A percentile compares a stretch with the other conserved stretches of the same genome.
phyloP scores from a whole-genome alignment of 2,113 vertebrate species.

The Chloropsis cyanopogon region DNA sequence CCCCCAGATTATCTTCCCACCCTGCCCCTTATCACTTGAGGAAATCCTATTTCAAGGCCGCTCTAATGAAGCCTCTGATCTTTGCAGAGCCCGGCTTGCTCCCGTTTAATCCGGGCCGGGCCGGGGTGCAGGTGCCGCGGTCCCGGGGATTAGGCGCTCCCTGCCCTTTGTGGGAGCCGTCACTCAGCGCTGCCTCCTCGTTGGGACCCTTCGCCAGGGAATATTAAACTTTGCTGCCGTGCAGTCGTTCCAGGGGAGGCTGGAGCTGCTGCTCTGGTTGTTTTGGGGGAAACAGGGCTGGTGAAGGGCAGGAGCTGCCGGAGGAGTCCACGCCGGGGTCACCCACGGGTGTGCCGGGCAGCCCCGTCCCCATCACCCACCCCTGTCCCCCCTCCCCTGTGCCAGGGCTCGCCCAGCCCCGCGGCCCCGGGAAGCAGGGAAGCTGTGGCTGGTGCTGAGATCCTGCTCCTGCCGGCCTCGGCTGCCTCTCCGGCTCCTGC shows the following conservation, averaged over 20 bases:
- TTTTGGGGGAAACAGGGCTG: background rate
- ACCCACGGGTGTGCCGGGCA: background rate
- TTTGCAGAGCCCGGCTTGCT: background rate
- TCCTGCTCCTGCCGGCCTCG: background rate
- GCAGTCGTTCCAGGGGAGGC: background rate
- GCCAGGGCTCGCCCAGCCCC: background rate
- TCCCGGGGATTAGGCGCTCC: background rate
- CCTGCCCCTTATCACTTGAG: background rate
- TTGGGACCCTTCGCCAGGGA: background rate
- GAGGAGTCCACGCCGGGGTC: background rate
- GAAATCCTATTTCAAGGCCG: slow-evolving; percentile 36
- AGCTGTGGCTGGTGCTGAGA: background rate
- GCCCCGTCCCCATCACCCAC: accelerated
- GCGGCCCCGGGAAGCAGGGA: background rate
- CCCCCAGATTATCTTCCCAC: background rate
- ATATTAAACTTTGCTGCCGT: background rate
- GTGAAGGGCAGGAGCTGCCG: background rate
- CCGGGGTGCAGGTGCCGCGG: slow-evolving; percentile 21
- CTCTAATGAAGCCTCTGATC: slow-evolving; percentile 15
- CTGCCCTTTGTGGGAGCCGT: background rate
- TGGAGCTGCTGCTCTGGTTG: background rate
- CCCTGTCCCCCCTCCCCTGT: accelerated
- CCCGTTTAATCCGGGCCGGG: background rate
- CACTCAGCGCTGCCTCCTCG: background rate
- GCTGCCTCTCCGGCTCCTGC: background rate